A percentile compares a stretch with the other conserved stretches of the same genome.
These are phyloP conservation scores for Protophormia terraenovae DNA, from an alignment of 2,888 invertebrate genomes.

Conservation along the genomic window DNA sequence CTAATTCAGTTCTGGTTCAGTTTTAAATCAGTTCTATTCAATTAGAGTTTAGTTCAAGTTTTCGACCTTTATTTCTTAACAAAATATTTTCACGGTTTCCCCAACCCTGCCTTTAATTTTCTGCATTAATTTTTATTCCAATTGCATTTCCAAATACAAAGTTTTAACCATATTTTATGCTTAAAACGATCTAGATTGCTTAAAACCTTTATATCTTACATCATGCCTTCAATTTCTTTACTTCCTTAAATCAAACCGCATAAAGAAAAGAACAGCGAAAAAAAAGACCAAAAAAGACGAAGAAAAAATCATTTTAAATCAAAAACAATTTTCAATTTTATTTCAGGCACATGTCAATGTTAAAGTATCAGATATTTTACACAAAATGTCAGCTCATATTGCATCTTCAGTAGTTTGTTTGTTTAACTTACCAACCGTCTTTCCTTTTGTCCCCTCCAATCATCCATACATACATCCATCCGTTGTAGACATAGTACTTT, in stretches of 20 bases:
- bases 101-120: neutral
- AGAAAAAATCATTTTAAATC: conserved; percentile 63
- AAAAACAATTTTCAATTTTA: conserved; percentile 68
- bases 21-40: no score
- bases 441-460: neutral
- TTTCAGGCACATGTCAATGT: conserved; percentile 69
- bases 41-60: no score
- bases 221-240: conserved; percentile 26
- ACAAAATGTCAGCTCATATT: conserved; percentile 65
- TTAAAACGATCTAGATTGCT: conserved; percentile 63
- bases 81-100: no score
- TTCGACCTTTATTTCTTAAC: neutral
- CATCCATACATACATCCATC: neutral
- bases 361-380: conserved; percentile 66
- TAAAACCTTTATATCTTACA: conserved; percentile 35
- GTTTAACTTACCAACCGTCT: conserved; percentile 30
- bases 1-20: neutral
- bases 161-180: conserved; percentile 51
- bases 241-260: conserved; percentile 58
- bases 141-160: conserved; percentile 23
- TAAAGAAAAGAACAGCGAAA: neutral
- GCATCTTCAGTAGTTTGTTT: conserved; percentile 62
- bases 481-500: neutral
- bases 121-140: conserved; percentile 20
- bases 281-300: neutral